Evolutionary conservation across 2,113 vertebrate species (phyloP), one percentile per base, ranked within the genome.

Genomic region (Alces alces): DNA sequence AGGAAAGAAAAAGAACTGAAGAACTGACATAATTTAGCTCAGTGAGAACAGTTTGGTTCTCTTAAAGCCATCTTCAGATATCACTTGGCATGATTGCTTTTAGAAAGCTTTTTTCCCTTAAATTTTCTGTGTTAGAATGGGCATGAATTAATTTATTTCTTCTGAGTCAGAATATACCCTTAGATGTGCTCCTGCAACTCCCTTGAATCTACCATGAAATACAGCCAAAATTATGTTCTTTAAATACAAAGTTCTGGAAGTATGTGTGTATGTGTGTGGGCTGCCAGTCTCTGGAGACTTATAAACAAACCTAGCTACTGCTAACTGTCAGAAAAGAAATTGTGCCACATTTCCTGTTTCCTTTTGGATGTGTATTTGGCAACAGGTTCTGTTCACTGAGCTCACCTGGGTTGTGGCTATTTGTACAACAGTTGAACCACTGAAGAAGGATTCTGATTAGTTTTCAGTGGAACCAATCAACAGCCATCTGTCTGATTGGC

Each of bases 11-110:
- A 88, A 50, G 13, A 86, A 33, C 15, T 36, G 86, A 91, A 98
- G 82, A 98, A 94, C 43, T 93, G 95, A 95, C 66, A 91, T 93
- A 96, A 98, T 78, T 97, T 95, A 98, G 95, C 85, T 97, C 28
- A 4, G 33, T 64, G 87, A 97, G 98, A 98, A 97, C 45, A 94
- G 83, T 97, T 97, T 94, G 92, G 39, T 95, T 98, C 64, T 97
- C 86, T 96, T 92, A 86, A 97, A 98, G 86, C 54, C 45, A 70
- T 55, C 13, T 84, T 98, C 86, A 91, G 61, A 92, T 97, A 95
- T 39, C 94, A 95, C 47, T 97, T 97, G 95, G 85, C 84, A 21
- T 95, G 91, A 98, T 94, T 97, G 80, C 39, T 98, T 97, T 95
- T 93, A 94, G 97, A 91, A 79, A 1, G 5, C n/a, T 95, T 97